Conservation (phyloP, 2,888 invertebrate species). For the Mesodorylaimus sp. region DNA sequence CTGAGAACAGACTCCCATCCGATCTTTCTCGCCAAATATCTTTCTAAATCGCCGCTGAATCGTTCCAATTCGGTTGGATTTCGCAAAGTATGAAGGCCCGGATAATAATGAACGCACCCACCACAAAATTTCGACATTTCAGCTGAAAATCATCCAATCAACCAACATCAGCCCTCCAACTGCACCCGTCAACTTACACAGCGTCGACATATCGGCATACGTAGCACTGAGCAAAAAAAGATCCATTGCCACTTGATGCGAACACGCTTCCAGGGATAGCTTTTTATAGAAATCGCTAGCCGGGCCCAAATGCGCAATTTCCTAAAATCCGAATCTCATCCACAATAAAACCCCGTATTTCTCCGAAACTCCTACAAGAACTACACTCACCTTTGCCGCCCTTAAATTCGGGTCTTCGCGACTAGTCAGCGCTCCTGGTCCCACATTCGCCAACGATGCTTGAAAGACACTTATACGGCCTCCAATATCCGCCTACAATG, state of each 20-base stretch:
- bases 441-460: constrained; percentile 49
- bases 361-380: background rate
- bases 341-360: background rate
- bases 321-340: constrained; percentile 31
- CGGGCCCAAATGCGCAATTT: constrained; percentile 66
- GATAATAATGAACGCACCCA: constrained; percentile 76
- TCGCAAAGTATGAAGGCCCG: constrained; percentile 52
- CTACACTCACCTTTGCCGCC: constrained; percentile 41
- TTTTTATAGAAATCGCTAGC: constrained; percentile 95
- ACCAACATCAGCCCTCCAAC: too few relatives aligned
- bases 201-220: constrained; percentile 78
- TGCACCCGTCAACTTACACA: constrained; percentile 49
- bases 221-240: constrained; percentile 77
- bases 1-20: constrained; percentile 98
- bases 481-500: constrained; percentile 57
- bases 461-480: constrained; percentile 88
- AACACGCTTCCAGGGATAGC: constrained; percentile 81
- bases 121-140: constrained; percentile 88
- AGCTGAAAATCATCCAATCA: constrained; percentile 28
- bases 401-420: constrained; percentile 74
- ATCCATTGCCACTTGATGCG: constrained; percentile 85
- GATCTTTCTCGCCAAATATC: constrained; percentile 85
- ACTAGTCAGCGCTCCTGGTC: constrained; percentile 65
- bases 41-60: constrained; percentile 54
- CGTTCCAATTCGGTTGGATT: constrained; percentile 52